Evolutionary conservation across 2,888 invertebrate species (phyloP), one percentile per base, ranked within the genome.

Genomic region (Acleris laterana): DNA sequence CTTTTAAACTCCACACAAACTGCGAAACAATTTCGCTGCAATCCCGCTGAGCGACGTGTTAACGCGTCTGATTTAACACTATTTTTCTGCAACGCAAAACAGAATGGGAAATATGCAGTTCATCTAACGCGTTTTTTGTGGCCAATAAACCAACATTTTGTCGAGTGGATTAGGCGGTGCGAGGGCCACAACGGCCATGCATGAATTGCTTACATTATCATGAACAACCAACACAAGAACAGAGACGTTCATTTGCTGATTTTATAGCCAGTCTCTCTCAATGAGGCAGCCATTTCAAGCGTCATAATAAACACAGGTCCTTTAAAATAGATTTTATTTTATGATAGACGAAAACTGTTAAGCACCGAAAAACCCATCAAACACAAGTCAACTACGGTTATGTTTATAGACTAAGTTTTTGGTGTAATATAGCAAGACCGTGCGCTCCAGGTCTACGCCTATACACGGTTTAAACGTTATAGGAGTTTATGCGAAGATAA

Each of bases 401-500:
- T 13, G 28, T 28, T 28, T 28, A 11, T 38, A 38, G 1, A 38
- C 13, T 13, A 32, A 11, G 13, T 32, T 38, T 38, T 38, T 38
- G 38, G 38, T 1, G 13, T 38, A 13, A 38, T 38, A 38, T 4
- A 13, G 38, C 38, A 9, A 38, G 13, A 38, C 38, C 38, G 38
- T 38, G 13, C 38, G 38, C 38, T 38, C 13, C 38, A 38, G 17
- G 46, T 46, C 46, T n/a, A 46, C n/a, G 17, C 16, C 17, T 71
- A 72, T 82, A 83, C 82, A 7, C n/a, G 17, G 46, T 46, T 46
- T 46, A 17, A 88, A 84, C 85, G 85, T 88, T 81, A 84, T 86
- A 84, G 79, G 79, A 80, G 83, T 89, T 87, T 85, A 87, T 83
- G 79, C 73, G 76, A 75, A 82, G 84, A 86, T 86, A 84, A 89